phyloP scores from a whole-genome alignment of 2,113 vertebrate genomes.

The Himantopus leucocephalus region DNA sequence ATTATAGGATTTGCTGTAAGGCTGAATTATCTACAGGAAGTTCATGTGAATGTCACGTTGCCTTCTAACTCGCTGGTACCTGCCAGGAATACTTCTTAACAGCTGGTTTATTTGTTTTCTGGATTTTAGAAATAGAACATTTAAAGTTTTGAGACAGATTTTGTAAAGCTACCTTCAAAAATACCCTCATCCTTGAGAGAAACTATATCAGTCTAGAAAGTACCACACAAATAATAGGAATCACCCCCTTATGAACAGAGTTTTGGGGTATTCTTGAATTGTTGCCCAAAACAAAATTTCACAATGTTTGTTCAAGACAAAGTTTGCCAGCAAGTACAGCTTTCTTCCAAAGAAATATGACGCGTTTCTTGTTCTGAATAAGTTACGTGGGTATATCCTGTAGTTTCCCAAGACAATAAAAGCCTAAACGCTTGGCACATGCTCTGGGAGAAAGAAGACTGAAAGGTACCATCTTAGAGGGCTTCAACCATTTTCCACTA shows the following conservation, averaged over 20 bases:
- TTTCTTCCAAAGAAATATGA: not conserved
- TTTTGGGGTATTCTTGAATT: not conserved
- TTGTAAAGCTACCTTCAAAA: not conserved
- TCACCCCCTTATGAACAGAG: not conserved
- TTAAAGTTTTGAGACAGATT: not conserved
- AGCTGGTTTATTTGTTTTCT: not conserved
- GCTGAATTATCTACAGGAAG: conserved; percentile 57
- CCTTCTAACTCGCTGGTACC: not conserved
- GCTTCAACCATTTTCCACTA: not conserved
- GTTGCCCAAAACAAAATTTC: not conserved
- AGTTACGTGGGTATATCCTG: not conserved
- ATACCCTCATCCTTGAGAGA: not conserved
- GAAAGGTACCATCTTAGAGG: not conserved
- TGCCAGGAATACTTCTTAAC: not conserved
- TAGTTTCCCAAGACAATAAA: not conserved
- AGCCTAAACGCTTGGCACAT: not conserved
- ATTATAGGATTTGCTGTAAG: conserved; percentile 49
- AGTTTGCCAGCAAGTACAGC: not conserved
- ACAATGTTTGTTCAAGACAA: not conserved
- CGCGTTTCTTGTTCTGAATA: not conserved
- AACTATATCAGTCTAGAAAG: not conserved
- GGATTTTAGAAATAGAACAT: not conserved
- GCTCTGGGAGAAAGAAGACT: not conserved
- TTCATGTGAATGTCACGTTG: conserved; percentile 48
- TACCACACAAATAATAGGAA: not conserved